Percentiles rank a stretch among this genome's conserved stretches.
Conservation (phyloP, 1,140 invertebrate species). For the Teleogryllus occipitalis region DNA sequence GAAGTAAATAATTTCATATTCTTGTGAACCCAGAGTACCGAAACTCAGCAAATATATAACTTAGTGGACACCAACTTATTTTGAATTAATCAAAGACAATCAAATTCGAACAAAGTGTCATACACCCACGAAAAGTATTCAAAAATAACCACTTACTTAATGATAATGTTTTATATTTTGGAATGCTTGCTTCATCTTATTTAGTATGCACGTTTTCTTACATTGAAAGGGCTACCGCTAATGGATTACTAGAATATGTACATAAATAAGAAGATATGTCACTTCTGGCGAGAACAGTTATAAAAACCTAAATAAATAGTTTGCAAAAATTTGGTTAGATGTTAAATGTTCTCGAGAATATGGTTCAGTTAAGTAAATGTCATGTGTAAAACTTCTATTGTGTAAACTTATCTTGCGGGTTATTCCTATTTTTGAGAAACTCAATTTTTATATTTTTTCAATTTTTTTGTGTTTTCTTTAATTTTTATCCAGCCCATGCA, state of each 20-base stretch:
- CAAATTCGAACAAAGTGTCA: not conserved
- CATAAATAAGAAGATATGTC: slow-evolving; percentile 12
- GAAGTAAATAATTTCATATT: not conserved
- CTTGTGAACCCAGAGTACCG: not conserved
- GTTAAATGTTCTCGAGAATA: not conserved
- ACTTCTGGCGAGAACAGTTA: slow-evolving; percentile 10
- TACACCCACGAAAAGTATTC: not conserved
- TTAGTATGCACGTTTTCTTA: not conserved
- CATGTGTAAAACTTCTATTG: not conserved
- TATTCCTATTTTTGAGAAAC: not conserved
- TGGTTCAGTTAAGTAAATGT: not conserved
- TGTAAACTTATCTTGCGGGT: not conserved
- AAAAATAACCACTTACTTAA: not conserved
- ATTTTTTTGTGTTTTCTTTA: not conserved
- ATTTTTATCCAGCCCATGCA: not conserved
- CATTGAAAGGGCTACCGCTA: not conserved
- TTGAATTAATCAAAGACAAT: not conserved
- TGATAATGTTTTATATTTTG: not conserved
- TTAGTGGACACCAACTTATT: not conserved
- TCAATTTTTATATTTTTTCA: not conserved
- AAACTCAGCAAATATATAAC: not conserved
- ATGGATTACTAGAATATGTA: not conserved
- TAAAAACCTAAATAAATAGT: not conserved
- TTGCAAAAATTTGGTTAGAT: not conserved
- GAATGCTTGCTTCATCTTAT: not conserved